Evolutionary conservation across 1,140 invertebrate species (phyloP).

Genomic region (Drosophila subpulchrella): DNA sequence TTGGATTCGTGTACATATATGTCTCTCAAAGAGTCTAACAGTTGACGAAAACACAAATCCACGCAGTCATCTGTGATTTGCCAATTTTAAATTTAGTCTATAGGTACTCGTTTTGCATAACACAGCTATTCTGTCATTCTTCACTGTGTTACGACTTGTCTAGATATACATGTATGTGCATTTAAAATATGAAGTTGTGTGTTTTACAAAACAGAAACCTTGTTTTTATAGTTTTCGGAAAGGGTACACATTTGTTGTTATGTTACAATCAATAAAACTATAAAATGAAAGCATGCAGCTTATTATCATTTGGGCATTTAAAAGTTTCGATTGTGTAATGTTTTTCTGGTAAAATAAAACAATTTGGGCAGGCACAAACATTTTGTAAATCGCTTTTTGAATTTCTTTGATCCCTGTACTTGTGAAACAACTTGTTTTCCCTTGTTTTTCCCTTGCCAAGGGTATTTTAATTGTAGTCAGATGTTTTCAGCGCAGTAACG

Average conservation of each 20-base stretch:
- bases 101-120: slow-evolving; percentile 56
- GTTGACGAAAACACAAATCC: slow-evolving; percentile 12
- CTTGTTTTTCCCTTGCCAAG: too few relatives aligned
- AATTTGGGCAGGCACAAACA: not conserved
- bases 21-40: slow-evolving; percentile 21
- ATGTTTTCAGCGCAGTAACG: too few relatives aligned
- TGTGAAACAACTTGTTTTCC: too few relatives aligned
- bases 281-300: too few relatives aligned
- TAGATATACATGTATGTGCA: slow-evolving; percentile 6
- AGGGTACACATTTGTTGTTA: not conserved
- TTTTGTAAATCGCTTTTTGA: not conserved
- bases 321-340: not conserved
- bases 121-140: slow-evolving; percentile 40
- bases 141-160: not conserved
- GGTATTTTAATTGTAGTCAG: too few relatives aligned
- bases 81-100: slow-evolving; percentile 64
- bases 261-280: too few relatives aligned
- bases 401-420: too few relatives aligned
- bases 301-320: too few relatives aligned
- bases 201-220: not conserved
- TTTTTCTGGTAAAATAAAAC: not conserved
- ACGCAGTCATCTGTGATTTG: slow-evolving; percentile 15
- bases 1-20: slow-evolving; percentile 15
- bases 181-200: not conserved
- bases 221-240: not conserved